These are phyloP conservation scores for Drosophila paramelanica DNA, from an alignment of 2,888 invertebrate genomes.

Conservation along the genomic window DNA sequence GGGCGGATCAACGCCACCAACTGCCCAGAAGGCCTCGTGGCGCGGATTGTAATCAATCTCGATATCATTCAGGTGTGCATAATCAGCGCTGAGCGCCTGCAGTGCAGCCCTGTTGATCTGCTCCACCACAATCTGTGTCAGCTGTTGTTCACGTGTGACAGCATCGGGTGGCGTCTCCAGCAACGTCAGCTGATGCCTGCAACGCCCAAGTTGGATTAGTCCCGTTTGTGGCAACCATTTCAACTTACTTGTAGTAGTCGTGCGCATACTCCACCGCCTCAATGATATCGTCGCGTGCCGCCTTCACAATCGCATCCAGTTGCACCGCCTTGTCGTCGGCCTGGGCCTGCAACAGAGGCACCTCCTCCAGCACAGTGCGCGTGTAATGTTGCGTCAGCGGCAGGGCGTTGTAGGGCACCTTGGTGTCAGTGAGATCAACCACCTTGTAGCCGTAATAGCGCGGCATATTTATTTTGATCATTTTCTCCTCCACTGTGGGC, in stretches of 20 bases:
- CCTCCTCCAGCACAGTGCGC: constrained; percentile 89
- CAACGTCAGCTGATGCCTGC: constrained; percentile 39
- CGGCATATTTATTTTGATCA: constrained; percentile 93
- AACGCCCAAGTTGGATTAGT: background rate
- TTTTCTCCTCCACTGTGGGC: constrained; percentile 93
- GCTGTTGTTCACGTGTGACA: constrained; percentile 61
- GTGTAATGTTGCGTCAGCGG: constrained; percentile 91
- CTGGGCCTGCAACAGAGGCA: constrained; percentile 42
- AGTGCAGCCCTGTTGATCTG: constrained; percentile 90
- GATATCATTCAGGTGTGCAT: constrained; percentile 87
- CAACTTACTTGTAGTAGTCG: constrained; percentile 73
- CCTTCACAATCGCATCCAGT: constrained; percentile 56
- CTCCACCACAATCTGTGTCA: constrained; percentile 86
- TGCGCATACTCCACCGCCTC: constrained; percentile 73
- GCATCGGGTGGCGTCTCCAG: constrained; percentile 31
- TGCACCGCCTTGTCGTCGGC: constrained; percentile 13
- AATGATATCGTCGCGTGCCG: constrained; percentile 75
- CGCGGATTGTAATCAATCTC: constrained; percentile 92
- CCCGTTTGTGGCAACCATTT: background rate
- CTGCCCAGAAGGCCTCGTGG: constrained; percentile 94
- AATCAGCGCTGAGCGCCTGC: constrained; percentile 87
- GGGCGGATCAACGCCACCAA: constrained; percentile 89
- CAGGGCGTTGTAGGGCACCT: constrained; percentile 89
- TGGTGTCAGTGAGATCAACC: constrained; percentile 87
- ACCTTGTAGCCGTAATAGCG: constrained; percentile 92